Evolutionary conservation across 64 coral and sea anemone species (phyloP).

Genomic region (Actinia equina): DNA sequence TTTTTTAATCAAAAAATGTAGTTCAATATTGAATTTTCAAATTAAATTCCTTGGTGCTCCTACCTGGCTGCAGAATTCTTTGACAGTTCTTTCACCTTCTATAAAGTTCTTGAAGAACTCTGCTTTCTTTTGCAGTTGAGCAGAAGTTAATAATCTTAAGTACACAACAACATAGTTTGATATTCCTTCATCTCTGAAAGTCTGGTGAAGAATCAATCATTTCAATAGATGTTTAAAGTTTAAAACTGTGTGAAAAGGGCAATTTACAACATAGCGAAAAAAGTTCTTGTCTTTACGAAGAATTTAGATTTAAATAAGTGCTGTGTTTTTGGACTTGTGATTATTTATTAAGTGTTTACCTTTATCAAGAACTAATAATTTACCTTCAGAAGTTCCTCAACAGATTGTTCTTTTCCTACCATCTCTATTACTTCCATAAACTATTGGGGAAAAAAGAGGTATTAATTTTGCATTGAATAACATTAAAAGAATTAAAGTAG

Average conservation of each 20-base stretch:
- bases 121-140: slow-evolving; percentile 92
- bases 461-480: no score
- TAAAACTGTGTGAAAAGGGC: no score
- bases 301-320: no score
- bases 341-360: not conserved
- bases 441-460: no score
- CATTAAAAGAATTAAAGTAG: no score
- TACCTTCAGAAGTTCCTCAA: slow-evolving; percentile 49
- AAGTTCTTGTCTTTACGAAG: not conserved
- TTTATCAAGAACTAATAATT: not conserved
- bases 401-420: slow-evolving; percentile 44
- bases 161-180: slow-evolving; percentile 99
- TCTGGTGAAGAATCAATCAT: slow-evolving; percentile 35
- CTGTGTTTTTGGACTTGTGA: no score
- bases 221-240: not conserved
- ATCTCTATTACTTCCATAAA: slow-evolving; percentile 58
- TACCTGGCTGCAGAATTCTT: slow-evolving; percentile 97
- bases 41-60: not conserved
- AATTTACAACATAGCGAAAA: not conserved
- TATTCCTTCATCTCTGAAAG: slow-evolving; percentile 89
- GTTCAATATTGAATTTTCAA: not conserved
- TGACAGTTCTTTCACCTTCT: slow-evolving; percentile 83
- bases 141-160: slow-evolving; percentile 91
- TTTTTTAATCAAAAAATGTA: no score
- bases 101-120: slow-evolving; percentile 99